Percentiles rank a stretch among this genome's conserved stretches.
Evolutionary conservation across 2,888 invertebrate species (phyloP).

Genomic region (Drosophila meridionalis): DNA sequence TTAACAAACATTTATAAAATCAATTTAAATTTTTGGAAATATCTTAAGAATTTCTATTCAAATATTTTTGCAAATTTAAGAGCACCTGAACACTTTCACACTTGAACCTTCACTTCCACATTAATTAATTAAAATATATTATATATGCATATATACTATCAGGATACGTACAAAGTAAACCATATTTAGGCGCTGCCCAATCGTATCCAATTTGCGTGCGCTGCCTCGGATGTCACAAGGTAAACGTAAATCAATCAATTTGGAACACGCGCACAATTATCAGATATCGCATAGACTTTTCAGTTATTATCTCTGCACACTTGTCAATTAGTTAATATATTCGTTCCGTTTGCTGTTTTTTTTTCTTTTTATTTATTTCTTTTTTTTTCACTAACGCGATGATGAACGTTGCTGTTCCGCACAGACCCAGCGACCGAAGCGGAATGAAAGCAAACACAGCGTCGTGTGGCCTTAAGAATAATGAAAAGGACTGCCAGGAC

Average conservation of each 20-base stretch:
- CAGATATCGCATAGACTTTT: background rate
- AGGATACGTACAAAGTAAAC: conserved; percentile 83
- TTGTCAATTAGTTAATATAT: conserved; percentile 47
- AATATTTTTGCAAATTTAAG: background rate
- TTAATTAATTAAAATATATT: background rate
- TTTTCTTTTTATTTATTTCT: background rate
- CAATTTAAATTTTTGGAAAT: too few species aligned
- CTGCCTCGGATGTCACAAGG: conserved; percentile 16
- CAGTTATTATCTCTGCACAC: conserved; percentile 37
- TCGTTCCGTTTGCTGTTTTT: background rate
- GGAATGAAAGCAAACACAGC: conserved; percentile 80
- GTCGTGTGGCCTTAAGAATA: conserved; percentile 80
- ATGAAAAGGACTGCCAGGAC: conserved; percentile 64
- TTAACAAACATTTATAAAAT: too few species aligned
- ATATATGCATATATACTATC: background rate
- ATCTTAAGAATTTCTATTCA: background rate
- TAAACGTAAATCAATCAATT: conserved; percentile 21
- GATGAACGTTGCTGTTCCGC: conserved; percentile 61
- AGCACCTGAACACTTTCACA: too few species aligned
- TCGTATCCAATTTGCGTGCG: conserved; percentile 71
- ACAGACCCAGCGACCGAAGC: conserved; percentile 82
- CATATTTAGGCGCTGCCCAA: conserved; percentile 80
- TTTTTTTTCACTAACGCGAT: conserved; percentile 30
- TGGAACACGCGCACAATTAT: conserved; percentile 19
- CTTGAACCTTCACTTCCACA: background rate